These are phyloP conservation scores for Echiichthys vipera DNA, from an alignment of 2,797 vertebrate genomes.

Conservation along the genomic window DNA sequence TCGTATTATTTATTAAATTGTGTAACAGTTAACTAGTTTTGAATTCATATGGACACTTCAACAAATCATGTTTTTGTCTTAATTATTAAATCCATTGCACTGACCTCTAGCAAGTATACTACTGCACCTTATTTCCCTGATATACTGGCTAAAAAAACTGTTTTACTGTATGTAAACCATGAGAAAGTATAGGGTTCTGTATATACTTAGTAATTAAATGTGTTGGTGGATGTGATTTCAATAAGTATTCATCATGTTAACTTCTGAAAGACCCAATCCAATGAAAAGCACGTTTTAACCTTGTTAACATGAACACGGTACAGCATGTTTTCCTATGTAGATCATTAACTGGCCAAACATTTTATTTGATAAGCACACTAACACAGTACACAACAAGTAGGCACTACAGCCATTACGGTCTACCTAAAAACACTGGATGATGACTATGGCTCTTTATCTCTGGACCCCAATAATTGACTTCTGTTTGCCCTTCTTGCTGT, in stretches of 20 bases:
- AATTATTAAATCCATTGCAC: neutral
- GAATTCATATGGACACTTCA: no score
- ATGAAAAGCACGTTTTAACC: no score
- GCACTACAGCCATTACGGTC: neutral
- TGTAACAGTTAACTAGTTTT: no score
- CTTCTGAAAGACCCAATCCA: no score
- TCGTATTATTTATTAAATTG: neutral
- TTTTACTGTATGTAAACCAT: neutral
- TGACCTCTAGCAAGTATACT: neutral
- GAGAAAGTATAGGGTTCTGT: no score
- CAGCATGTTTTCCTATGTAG: neutral
- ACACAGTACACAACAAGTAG: neutral
- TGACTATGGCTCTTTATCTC: slow-evolving; percentile 1
- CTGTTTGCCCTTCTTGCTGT: neutral
- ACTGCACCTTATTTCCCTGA: neutral
- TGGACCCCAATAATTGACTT: neutral
- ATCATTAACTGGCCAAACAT: neutral
- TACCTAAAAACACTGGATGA: slow-evolving; percentile 1
- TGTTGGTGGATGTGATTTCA: neutral
- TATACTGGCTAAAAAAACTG: neutral
- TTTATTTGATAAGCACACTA: neutral
- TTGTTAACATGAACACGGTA: no score
- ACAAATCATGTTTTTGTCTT: no score
- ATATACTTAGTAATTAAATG: neutral
- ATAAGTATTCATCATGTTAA: neutral